phyloP scores from a whole-genome alignment of 2,888 invertebrate species.

The Tineola bisselliella region DNA sequence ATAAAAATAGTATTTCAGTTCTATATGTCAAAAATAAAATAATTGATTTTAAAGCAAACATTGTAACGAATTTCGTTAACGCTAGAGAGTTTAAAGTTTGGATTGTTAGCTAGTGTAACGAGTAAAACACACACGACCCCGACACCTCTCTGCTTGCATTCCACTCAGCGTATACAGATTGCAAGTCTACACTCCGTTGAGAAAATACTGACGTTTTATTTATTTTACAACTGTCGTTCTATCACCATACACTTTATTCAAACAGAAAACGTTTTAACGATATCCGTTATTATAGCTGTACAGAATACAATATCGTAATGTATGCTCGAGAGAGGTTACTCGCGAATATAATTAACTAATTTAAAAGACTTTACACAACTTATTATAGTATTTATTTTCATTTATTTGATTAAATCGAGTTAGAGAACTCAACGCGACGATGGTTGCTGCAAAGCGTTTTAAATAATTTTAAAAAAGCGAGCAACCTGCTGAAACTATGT shows the following conservation, averaged over 20 bases:
- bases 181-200: background rate
- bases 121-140: conserved; percentile 3
- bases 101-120: background rate
- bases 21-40: no score
- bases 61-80: background rate
- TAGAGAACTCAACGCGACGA: no score
- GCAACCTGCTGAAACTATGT: no score
- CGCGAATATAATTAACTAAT: no score
- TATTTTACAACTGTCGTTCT: background rate
- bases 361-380: no score
- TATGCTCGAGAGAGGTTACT: no score
- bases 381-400: no score
- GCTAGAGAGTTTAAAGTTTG: background rate
- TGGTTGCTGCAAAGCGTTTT: no score
- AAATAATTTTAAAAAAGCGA: no score
- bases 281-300: background rate
- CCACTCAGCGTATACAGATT: background rate
- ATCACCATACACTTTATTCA: background rate
- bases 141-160: conserved; percentile 4
- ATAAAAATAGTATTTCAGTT: no score
- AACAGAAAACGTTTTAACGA: background rate
- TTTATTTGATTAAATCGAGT: no score
- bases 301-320: background rate
- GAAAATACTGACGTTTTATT: background rate
- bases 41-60: no score